A percentile compares a stretch with the other conserved stretches of the same genome.
These are phyloP conservation scores for Solea senegalensis DNA, from an alignment of 2,113 vertebrate species.

Conservation along the genomic window DNA sequence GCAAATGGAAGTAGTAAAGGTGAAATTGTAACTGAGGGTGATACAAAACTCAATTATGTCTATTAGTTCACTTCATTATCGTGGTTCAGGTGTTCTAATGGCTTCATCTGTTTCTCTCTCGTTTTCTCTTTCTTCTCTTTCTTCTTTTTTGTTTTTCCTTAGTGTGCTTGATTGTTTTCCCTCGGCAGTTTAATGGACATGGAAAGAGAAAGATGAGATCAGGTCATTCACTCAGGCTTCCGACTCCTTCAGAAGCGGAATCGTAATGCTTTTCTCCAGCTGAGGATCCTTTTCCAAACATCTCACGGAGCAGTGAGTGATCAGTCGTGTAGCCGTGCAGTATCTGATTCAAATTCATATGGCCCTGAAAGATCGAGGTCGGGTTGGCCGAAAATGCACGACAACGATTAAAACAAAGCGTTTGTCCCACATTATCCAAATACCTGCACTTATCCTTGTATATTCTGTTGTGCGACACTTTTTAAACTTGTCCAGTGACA, in stretches of 20 bases:
- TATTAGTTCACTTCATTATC: constrained; percentile 61
- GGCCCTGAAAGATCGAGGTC: too few species aligned
- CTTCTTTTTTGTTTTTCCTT: background rate
- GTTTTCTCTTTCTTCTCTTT: background rate
- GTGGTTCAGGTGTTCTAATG: constrained; percentile 37
- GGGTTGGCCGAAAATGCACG: too few species aligned
- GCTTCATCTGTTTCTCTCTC: constrained; percentile 4
- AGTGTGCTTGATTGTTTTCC: background rate
- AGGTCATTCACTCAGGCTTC: background rate
- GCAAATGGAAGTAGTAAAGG: constrained; percentile 50
- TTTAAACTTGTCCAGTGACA: too few species aligned
- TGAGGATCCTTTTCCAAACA: background rate
- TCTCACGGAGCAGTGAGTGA: background rate
- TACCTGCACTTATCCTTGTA: too few species aligned
- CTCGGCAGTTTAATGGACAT: constrained; percentile 8
- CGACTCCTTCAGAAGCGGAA: background rate
- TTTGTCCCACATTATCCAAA: too few species aligned
- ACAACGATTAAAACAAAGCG: too few species aligned
- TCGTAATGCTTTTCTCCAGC: background rate
- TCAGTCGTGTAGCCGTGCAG: too few species aligned
- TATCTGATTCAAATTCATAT: too few species aligned
- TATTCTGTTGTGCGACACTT: too few species aligned
- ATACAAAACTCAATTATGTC: constrained; percentile 62
- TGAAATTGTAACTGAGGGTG: constrained; percentile 54
- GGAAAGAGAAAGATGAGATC: constrained; percentile 6